phyloP scores from a whole-genome alignment of 2,888 invertebrate genomes.

The Priapulus caudatus region DNA sequence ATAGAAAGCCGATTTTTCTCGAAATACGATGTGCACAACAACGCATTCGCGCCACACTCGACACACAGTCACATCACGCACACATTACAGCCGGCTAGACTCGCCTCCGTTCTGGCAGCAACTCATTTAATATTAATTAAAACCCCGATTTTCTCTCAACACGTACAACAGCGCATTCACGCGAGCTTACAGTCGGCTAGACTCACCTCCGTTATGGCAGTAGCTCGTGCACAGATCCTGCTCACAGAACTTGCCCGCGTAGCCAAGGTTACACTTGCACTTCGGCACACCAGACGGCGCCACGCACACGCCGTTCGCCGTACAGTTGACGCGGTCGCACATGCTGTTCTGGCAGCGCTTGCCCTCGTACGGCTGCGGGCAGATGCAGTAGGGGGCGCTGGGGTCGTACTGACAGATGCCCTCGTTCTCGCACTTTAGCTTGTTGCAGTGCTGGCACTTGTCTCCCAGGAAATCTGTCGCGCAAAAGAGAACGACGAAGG shows the following conservation, averaged over 20 bases:
- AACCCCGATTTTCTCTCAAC: too few species aligned
- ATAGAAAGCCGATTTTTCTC: too few species aligned
- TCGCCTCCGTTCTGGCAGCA: slow-evolving; percentile 50
- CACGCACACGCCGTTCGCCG: not conserved
- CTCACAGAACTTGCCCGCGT: slow-evolving; percentile 49
- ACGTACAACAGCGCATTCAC: too few species aligned
- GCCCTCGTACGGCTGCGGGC: slow-evolving; percentile 21
- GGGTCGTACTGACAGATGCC: slow-evolving; percentile 45
- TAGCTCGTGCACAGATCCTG: slow-evolving; percentile 44
- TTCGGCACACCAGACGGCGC: slow-evolving; percentile 22
- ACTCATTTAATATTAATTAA: too few species aligned
- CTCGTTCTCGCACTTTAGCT: slow-evolving; percentile 47
- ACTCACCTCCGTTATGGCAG: slow-evolving; percentile 16
- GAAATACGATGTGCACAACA: too few species aligned
- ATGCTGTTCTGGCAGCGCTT: slow-evolving; percentile 7
- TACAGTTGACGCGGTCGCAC: not conserved
- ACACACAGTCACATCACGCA: too few species aligned
- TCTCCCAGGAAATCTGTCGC: too few species aligned
- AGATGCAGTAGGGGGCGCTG: slow-evolving; percentile 27
- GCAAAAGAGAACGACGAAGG: too few species aligned
- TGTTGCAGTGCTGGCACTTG: slow-evolving; percentile 25
- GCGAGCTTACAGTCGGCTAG: too few species aligned
- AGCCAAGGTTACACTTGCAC: slow-evolving; percentile 45
- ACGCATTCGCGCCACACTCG: too few species aligned
- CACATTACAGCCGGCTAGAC: too few species aligned